These are phyloP conservation scores for Lepetodrilus schrolli DNA, from an alignment of 2,888 invertebrate genomes.

Conservation along the genomic window DNA sequence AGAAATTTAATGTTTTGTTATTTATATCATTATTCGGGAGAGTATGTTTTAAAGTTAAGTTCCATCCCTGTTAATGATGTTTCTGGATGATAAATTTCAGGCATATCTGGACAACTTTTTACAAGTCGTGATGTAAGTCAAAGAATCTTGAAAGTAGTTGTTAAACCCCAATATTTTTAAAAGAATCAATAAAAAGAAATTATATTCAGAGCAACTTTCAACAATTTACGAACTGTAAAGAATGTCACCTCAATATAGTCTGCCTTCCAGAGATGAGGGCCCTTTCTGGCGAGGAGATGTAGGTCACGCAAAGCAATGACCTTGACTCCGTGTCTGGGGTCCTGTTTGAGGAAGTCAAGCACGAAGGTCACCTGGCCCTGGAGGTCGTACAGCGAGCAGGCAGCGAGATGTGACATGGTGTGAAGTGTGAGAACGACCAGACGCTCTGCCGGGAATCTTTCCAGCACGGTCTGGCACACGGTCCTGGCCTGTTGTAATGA, in stretches of 20 bases:
- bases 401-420: constrained; percentile 90
- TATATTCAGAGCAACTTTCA: too few relatives aligned
- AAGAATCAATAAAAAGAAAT: too few relatives aligned
- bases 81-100: too few relatives aligned
- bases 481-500: constrained; percentile 83
- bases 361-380: constrained; percentile 86
- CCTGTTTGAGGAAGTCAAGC: constrained; percentile 81
- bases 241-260: constrained; percentile 76
- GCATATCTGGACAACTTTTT: too few relatives aligned
- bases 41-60: too few relatives aligned
- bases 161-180: too few relatives aligned
- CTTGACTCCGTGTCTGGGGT: constrained; percentile 83
- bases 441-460: constrained; percentile 86
- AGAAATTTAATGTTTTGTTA: too few relatives aligned
- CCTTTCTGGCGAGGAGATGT: constrained; percentile 82
- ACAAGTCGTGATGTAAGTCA: too few relatives aligned
- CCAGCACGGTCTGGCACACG: constrained; percentile 83
- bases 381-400: constrained; percentile 91
- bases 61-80: too few relatives aligned
- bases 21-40: too few relatives aligned
- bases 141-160: too few relatives aligned
- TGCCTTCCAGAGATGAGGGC: constrained; percentile 87
- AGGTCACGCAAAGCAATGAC: constrained; percentile 82
- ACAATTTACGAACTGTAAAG: neutral
- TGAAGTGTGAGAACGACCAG: constrained; percentile 88